Conservation (phyloP, 2,888 invertebrate genomes). For the Rotaria macrura region DNA sequence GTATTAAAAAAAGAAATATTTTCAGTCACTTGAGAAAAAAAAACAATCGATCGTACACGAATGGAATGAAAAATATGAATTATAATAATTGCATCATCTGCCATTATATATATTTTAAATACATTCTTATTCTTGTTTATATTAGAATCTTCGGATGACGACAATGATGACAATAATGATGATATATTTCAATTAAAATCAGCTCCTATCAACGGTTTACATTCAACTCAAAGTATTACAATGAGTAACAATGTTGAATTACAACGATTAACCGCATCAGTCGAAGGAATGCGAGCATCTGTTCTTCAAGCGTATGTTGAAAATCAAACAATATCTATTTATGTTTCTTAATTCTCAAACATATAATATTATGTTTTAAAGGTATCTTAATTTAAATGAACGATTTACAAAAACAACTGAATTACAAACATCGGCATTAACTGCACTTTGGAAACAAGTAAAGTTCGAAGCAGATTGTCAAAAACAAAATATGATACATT, state of each 20-base stretch:
- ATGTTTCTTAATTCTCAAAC: background rate
- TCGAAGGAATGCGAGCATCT: background rate
- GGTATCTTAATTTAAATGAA: background rate
- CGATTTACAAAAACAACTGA: constrained; percentile 14
- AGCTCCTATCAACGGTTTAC: background rate
- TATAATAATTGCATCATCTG: too few species aligned
- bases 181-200: background rate
- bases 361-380: background rate
- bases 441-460: background rate
- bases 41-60: background rate
- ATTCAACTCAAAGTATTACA: background rate
- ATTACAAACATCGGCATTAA: constrained; percentile 11
- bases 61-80: background rate
- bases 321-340: background rate
- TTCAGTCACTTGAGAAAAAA: background rate
- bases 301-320: background rate
- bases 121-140: background rate
- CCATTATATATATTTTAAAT: too few species aligned
- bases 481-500: background rate
- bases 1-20: background rate
- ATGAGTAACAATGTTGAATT: background rate
- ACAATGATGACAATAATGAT: background rate
- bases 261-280: background rate
- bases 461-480: too few species aligned
- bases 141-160: too few species aligned